Percentiles rank a stretch among this genome's conserved stretches.
Evolutionary conservation across 2,888 invertebrate species (phyloP).

Genomic region (Drosophila mercatorum): DNA sequence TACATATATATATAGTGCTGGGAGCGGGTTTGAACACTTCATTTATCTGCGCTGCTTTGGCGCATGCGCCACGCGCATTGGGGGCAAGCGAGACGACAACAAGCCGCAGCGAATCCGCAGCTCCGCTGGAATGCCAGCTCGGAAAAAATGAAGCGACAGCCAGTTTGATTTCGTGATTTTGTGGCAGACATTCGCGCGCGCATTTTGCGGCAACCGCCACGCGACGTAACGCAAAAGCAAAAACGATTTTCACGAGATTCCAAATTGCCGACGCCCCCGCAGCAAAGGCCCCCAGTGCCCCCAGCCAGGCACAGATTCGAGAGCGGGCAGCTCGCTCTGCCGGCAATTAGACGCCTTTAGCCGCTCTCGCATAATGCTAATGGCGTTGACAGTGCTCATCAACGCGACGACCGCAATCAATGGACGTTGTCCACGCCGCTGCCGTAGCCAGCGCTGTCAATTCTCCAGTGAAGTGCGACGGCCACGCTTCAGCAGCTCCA

Average conservation of each 20-base stretch:
- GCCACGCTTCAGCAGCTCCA: constrained; percentile 66
- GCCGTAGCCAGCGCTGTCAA: constrained; percentile 40
- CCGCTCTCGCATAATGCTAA: constrained; percentile 77
- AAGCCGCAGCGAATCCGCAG: constrained; percentile 34
- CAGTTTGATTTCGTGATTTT: constrained; percentile 64
- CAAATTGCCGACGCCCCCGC: constrained; percentile 14
- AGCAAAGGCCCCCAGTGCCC: neutral
- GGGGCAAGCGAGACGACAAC: constrained; percentile 57
- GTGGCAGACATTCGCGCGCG: constrained; percentile 66
- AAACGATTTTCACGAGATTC: constrained; percentile 13
- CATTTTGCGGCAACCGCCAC: constrained; percentile 70
- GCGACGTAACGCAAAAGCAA: constrained; percentile 57
- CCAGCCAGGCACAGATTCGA: constrained; percentile 6
- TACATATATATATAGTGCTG: constrained; percentile 16
- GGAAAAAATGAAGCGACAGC: constrained; percentile 55
- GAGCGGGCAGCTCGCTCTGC: constrained; percentile 25
- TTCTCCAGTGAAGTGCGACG: constrained; percentile 78
- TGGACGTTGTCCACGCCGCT: constrained; percentile 50
- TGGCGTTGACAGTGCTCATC: constrained; percentile 82
- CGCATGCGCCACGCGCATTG: constrained; percentile 61
- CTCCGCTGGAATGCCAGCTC: constrained; percentile 66
- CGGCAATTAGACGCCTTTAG: constrained; percentile 79
- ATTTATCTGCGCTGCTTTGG: constrained; percentile 66
- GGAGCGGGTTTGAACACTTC: constrained; percentile 64
- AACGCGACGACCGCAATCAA: constrained; percentile 72